Evolutionary conservation across 2,888 invertebrate species (phyloP), one percentile per base, ranked within the genome.

Genomic region (Allolobophora icterica): DNA sequence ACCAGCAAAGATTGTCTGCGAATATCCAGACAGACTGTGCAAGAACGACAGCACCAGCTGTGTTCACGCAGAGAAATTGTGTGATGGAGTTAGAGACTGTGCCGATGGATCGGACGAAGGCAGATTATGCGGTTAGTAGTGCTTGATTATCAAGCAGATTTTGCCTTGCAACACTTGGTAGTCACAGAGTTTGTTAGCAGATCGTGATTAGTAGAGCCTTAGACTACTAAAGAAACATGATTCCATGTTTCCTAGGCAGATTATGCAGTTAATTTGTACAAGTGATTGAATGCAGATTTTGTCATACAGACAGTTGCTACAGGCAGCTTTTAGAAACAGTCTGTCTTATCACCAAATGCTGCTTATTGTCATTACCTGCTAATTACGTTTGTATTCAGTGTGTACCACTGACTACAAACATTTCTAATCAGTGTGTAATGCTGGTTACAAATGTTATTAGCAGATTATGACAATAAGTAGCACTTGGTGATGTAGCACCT

Each of bases 41-140:
- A 52, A 89, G n/a, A 52, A 89, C 15, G 87, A 87, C 87, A 87
- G 38, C 87, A 19, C 45, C 17, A n/a, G 84, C 1, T 92, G 92
- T 58, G 52, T 92, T 40, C 34, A 40, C 33, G 35, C 83, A 34
- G 84, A 89, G 30, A 35, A 97, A 97, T 96, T 97, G 91, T 97
- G 97, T 94, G 95, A 96, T 92, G 94, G 94, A 13, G 93, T 92
- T 89, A 93, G 92, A 35, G 94, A 94, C 92, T 94, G 94, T 92
- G 92, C 91, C 90, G 94, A 94, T 91, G 93, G 92, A 90, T 93
- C 92, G 83, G 94, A 94, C 91, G 94, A 94, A 89, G 92, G 93
- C 13, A n/a, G 71, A 89, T 34, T 87, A 34, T 92, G 91, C 83
- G 40, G 91, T 84, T 15, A 90, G 89, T 90, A 19, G n/a, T 90